A percentile compares a stretch with the other conserved stretches of the same genome.
Evolutionary conservation across 2,113 vertebrate genomes (phyloP).

Genomic region (Gymnarchus niloticus): DNA sequence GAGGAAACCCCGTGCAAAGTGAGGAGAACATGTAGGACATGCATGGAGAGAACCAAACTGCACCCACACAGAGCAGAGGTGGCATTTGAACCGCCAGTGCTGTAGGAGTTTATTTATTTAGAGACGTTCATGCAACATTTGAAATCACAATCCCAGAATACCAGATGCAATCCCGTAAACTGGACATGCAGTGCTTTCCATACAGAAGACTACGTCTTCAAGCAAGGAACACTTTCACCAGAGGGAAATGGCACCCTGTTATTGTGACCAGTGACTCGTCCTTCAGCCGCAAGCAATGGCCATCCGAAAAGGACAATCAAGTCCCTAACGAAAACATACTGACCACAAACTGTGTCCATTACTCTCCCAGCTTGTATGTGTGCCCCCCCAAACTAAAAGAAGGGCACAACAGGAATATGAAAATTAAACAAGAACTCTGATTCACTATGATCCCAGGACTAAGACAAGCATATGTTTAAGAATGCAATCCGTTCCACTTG

Average conservation of each 20-base stretch:
- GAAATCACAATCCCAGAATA: not conserved
- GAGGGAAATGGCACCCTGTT: not conserved
- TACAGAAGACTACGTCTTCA: not conserved
- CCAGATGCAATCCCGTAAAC: not conserved
- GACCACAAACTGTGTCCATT: constrained; percentile 2
- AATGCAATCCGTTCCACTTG: not conserved
- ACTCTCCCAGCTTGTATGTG: not conserved
- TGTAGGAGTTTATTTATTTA: not conserved
- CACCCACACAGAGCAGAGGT: too few relatives aligned
- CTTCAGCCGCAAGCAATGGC: not conserved
- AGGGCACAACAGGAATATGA: not conserved
- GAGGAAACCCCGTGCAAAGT: too few relatives aligned
- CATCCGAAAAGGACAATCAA: not conserved
- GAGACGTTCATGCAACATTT: not conserved
- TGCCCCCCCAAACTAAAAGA: not conserved
- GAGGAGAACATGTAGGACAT: too few relatives aligned
- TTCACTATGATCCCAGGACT: not conserved
- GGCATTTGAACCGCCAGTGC: too few relatives aligned
- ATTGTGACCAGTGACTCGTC: not conserved
- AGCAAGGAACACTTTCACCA: not conserved
- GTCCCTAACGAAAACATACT: not conserved
- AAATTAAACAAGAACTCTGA: not conserved
- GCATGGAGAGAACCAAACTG: too few relatives aligned
- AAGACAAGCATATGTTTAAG: not conserved
- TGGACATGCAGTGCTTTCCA: too few relatives aligned